Evolutionary conservation across 1,140 invertebrate genomes (phyloP), one percentile per base, ranked within the genome.

Genomic region (Coptotermes formosanus): DNA sequence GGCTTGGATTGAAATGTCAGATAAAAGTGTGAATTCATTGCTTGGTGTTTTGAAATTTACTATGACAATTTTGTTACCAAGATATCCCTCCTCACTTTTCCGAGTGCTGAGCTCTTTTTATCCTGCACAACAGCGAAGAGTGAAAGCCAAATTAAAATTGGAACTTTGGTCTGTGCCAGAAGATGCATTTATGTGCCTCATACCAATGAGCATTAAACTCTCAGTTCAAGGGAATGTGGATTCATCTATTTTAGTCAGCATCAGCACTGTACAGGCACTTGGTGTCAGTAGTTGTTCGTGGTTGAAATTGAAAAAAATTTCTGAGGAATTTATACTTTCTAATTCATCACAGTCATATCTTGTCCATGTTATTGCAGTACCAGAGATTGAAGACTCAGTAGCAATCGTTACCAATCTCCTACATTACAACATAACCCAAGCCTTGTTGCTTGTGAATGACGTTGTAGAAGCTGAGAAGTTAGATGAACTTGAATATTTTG

Each of bases 181-280:
- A 44, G 85, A 85, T 64, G 45, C 32, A 45, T 85, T 85, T 81
- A 4, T 19, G 38, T 45, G 30, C 16, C 25, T 82, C 8, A 64
- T 82, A 81, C 75, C 16, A 6, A 38, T 2, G 30, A 30, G 14
- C 64, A 30, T 16, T n/a, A 75, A 30, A 30, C 1, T 3, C 25
- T 12, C 38, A 19, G 1, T 44, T 16, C 4, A 8, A n/a, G 85
- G 32, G 59, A 64, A 85, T 21, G 44, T 21, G 11, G 64, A 85
- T 64, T 44, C 85, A 16, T 82, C n/a, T 30, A 81, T 85, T 81
- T 81, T 85, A 64, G 69, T 85, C n/a, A 81, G 75, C n/a, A 38
- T 55, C 45, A 64, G 32, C 32, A 55, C 59, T 38, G 23, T 84
- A 30, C 19, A 84, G 16, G 21, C 19, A 12, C 21, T 84, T 52